phyloP scores from a whole-genome alignment of 2,113 vertebrate genomes.

The Phyllopteryx taeniolatus region DNA sequence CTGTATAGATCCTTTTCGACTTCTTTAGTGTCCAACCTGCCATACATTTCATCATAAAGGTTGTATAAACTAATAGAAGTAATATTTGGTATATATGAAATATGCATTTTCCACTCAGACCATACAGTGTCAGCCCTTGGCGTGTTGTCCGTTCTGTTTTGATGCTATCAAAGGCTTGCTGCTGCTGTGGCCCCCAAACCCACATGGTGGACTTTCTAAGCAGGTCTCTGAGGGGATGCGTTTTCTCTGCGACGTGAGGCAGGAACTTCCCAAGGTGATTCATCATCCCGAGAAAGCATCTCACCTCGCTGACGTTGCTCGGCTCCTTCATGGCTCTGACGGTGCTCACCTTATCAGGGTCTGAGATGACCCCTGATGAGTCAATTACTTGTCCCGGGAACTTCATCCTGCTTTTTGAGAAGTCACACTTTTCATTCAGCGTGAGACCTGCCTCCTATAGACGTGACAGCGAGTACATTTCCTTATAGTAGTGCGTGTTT shows the following conservation, averaged over 20 bases:
- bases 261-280: not conserved
- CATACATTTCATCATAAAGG: too few species aligned
- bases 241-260: not conserved
- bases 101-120: too few species aligned
- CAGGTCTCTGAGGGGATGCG: not conserved
- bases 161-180: not conserved
- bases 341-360: not conserved
- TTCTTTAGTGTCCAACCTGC: too few species aligned
- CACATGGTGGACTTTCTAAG: slow-evolving; percentile 1
- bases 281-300: not conserved
- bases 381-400: slow-evolving; percentile 6
- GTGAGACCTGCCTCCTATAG: not conserved
- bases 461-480: too few species aligned
- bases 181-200: not conserved
- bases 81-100: too few species aligned
- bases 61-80: too few species aligned
- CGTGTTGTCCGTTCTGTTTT: too few species aligned
- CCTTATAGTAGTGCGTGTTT: too few species aligned
- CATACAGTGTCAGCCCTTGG: too few species aligned
- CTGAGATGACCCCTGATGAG: not conserved
- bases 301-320: not conserved
- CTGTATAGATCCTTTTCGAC: too few species aligned
- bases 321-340: not conserved
- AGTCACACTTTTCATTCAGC: slow-evolving; percentile 9
- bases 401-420: slow-evolving; percentile 8